Evolutionary conservation across 2,888 invertebrate genomes (phyloP).

Genomic region (Drosophila acutilabella): DNA sequence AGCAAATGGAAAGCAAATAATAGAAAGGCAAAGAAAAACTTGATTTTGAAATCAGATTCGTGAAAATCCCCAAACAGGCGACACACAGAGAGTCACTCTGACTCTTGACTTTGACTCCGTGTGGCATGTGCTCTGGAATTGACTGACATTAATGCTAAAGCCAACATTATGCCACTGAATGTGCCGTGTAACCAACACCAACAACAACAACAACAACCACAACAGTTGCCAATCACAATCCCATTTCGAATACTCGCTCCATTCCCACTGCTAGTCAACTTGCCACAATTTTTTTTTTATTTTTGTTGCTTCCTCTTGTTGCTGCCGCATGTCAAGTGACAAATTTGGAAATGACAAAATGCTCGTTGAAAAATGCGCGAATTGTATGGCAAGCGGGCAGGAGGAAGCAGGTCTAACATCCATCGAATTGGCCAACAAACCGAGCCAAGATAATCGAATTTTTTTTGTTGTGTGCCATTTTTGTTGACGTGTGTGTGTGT

Average conservation of each 20-base stretch:
- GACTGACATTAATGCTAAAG: constrained; percentile 77
- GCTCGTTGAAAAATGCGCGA: constrained; percentile 61
- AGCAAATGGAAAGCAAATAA: constrained; percentile 11
- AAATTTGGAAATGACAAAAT: constrained; percentile 80
- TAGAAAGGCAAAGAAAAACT: constrained; percentile 31
- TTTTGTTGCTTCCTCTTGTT: constrained; percentile 16
- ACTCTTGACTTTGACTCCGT: constrained; percentile 2
- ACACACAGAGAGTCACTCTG: constrained; percentile 21
- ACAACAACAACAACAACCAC: not conserved
- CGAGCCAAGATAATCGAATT: constrained; percentile 71
- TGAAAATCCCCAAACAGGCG: constrained; percentile 47
- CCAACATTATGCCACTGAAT: constrained; percentile 71
- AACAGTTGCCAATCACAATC: constrained; percentile 24
- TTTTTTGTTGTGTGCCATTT: constrained; percentile 37
- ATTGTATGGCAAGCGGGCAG: not conserved
- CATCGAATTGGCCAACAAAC: constrained; percentile 48
- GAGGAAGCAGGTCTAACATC: constrained; percentile 6
- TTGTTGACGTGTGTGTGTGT: not conserved
- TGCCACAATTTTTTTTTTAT: constrained; percentile 26
- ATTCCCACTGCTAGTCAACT: constrained; percentile 18
- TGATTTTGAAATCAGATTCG: constrained; percentile 79
- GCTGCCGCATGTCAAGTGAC: constrained; percentile 77
- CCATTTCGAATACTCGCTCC: constrained; percentile 23
- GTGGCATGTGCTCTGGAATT: constrained; percentile 37
- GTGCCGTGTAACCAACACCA: constrained; percentile 61